Base-by-base conservation (phyloP, 2,797 vertebrate genomes). In the Oryzias sinensis region DNA sequence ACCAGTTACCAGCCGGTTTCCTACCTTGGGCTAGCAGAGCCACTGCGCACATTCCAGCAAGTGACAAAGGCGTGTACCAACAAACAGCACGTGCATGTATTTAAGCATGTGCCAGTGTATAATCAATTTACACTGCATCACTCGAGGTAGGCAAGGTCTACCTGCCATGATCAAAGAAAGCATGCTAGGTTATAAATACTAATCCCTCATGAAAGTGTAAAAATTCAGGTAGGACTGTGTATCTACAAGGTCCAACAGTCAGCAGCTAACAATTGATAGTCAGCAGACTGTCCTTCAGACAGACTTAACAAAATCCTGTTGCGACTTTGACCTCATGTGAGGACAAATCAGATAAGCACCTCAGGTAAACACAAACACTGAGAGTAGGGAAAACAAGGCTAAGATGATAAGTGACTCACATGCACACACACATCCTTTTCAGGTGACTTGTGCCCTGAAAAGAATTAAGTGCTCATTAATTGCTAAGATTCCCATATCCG, bases 311-410 rank as follows among this genome's bases (percentile, higher is more conserved):
- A 52, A 65, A 72, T 53, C 57, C 50, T 20, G 45, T 27, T 65
- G 72, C 40, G 72, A 58, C 62, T 73, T 70, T 87, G 81, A 85
- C 82, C 83, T 78, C 57, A 59, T 56, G 74, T 56, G 69, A 67
- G 62, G 72, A 51, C 64, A 6, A 17, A 82, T 83, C 76, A 82
- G 81, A 83, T 84, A 81, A 74, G 57, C 78, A 58, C 82, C 48
- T 43, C 81, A 84, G 83, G 85, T 87, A 85, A 87, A 86, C 77
- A 87, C 81, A 76, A 85, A 85, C 83, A 84, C 50, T 5, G 65
- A 78, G 65, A 67, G 76, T 53, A 72, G 62, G 50, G 56, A 69
- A 80, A 74, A 84, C 85, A 83, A 83, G 75, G 74, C 62, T 27
- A 15, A 0, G 33, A 22, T 82, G 83, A 88, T 77, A 66, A 76